Percentiles rank a stretch among this genome's conserved stretches.
Evolutionary conservation across 2,113 vertebrate species (phyloP).

Genomic region (Tonatia bakeri): DNA sequence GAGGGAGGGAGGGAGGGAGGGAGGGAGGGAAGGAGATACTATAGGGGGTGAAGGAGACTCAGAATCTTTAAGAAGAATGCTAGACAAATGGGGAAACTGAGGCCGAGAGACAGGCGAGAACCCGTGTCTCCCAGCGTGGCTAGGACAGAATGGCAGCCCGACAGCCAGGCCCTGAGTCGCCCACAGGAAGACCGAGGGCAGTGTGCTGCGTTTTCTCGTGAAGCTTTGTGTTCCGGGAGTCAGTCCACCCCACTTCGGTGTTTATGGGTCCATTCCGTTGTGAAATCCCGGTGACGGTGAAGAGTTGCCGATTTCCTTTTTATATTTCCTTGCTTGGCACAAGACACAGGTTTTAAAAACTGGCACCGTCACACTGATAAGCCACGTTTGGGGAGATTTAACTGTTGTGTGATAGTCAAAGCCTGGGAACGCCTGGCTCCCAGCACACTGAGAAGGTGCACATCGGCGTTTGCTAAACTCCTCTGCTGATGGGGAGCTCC

Average conservation of each 20-base stretch:
- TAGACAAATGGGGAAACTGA: neutral
- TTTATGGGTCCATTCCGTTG: neutral
- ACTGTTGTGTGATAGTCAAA: accelerated
- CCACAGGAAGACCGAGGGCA: accelerated
- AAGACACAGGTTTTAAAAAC: neutral
- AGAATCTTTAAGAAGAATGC: neutral
- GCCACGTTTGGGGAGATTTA: neutral
- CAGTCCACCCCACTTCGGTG: neutral
- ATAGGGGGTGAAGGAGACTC: neutral
- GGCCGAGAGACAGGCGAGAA: neutral
- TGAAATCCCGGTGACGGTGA: neutral
- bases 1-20: no score
- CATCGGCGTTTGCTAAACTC: neutral
- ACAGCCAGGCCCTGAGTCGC: neutral
- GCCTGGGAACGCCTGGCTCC: neutral
- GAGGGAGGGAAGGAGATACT: neutral
- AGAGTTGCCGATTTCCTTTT: neutral
- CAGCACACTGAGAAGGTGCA: neutral
- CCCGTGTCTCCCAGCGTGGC: neutral
- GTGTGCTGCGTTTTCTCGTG: neutral
- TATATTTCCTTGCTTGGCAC: neutral
- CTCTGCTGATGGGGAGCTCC: neutral
- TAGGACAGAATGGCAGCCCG: neutral
- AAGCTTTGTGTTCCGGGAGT: neutral
- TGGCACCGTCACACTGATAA: neutral